Evolutionary conservation across 2,888 invertebrate species (phyloP).

Genomic region (Oxytorus armatus): DNA sequence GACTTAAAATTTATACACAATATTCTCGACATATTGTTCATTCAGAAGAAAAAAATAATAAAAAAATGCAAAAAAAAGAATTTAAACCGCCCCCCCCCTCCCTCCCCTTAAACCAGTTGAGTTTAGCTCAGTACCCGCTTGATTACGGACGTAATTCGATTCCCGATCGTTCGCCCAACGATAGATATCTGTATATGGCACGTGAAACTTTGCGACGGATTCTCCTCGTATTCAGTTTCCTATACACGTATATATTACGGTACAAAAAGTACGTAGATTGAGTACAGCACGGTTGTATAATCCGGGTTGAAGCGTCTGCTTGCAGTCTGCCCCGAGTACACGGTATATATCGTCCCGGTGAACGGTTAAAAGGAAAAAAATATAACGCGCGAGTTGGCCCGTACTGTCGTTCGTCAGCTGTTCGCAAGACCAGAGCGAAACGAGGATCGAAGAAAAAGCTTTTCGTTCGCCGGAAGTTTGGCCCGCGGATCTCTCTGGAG

Average conservation of each 20-base stretch:
- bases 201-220: slow-evolving; percentile 7
- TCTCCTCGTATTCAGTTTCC: slow-evolving; percentile 1
- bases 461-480: slow-evolving; percentile 55
- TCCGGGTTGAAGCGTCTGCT: slow-evolving; percentile 44
- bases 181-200: slow-evolving; percentile 8
- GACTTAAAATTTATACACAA: no score
- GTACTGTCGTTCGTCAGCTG: slow-evolving; percentile 15
- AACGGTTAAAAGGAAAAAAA: slow-evolving; percentile 19
- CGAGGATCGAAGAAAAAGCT: slow-evolving; percentile 27
- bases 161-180: slow-evolving; percentile 22
- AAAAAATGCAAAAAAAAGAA: no score
- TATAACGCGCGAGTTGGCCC: slow-evolving; percentile 15
- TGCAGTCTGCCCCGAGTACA: slow-evolving; percentile 40
- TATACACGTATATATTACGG: neutral
- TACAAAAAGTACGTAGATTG: slow-evolving; percentile 41
- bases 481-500: slow-evolving; percentile 52
- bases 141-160: slow-evolving; percentile 25
- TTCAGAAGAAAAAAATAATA: no score
- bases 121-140: neutral
- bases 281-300: slow-evolving; percentile 44
- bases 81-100: no score
- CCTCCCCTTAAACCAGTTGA: no score
- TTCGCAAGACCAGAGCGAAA: neutral
- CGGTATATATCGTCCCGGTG: slow-evolving; percentile 4
- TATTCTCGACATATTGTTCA: no score